phyloP scores from a whole-genome alignment of 2,797 vertebrate species.

The Harpagifer antarcticus region DNA sequence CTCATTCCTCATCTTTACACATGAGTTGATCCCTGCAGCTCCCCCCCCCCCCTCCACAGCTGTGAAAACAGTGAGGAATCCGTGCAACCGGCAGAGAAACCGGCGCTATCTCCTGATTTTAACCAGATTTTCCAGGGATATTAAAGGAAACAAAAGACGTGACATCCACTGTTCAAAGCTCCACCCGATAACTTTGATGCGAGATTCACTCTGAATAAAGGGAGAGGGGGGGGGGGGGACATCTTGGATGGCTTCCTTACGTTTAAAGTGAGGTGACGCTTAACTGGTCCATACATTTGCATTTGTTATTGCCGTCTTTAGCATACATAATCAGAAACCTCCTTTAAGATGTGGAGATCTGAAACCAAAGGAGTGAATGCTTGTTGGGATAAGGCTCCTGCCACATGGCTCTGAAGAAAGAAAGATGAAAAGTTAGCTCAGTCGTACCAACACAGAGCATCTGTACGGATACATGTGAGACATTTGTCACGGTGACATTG shows the following conservation, averaged over 20 bases:
- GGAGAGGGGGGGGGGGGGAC: background rate
- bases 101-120: conserved; percentile 69
- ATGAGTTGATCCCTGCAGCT: conserved; percentile 69
- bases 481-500: conserved; percentile 51
- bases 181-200: conserved; percentile 72
- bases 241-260: conserved; percentile 70
- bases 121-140: conserved; percentile 86
- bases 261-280: conserved; percentile 78
- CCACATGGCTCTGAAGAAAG: conserved; percentile 26
- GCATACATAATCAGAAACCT: conserved; percentile 63
- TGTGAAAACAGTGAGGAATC: conserved; percentile 84
- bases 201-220: conserved; percentile 55
- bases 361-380: conserved; percentile 33
- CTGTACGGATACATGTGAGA: conserved; percentile 37
- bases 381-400: conserved; percentile 38
- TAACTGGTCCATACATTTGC: conserved; percentile 75
- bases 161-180: conserved; percentile 68
- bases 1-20: conserved; percentile 80
- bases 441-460: conserved; percentile 8
- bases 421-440: conserved; percentile 18
- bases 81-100: conserved; percentile 53
- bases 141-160: conserved; percentile 81
- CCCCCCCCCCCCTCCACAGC: conserved; percentile 68
- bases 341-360: conserved; percentile 65
- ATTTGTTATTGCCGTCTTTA: conserved; percentile 74